These are phyloP conservation scores for Eidolon dupreanum DNA, from an alignment of 2,797 vertebrate species.

Conservation along the genomic window DNA sequence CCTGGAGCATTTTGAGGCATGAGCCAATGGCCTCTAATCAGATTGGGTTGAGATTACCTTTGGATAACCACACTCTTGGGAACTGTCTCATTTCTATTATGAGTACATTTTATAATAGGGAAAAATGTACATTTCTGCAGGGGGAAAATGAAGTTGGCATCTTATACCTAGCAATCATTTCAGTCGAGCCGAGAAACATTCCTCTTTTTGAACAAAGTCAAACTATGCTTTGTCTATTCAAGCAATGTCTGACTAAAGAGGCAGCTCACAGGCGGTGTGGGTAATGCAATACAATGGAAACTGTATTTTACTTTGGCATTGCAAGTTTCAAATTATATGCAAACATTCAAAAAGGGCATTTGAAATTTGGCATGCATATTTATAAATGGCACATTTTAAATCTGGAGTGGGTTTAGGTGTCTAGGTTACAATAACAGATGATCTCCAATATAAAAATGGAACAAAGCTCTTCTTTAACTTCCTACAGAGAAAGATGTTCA, in stretches of 20 bases:
- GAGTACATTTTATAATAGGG: slow-evolving; percentile 80
- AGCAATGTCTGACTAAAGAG: slow-evolving; percentile 62
- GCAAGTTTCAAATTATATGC: slow-evolving; percentile 67
- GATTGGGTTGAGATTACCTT: slow-evolving; percentile 83
- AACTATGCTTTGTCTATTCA: slow-evolving; percentile 43
- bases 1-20: slow-evolving; percentile 82
- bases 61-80: slow-evolving; percentile 83
- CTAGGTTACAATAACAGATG: slow-evolving; percentile 68
- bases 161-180: slow-evolving; percentile 79
- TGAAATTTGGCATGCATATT: slow-evolving; percentile 56
- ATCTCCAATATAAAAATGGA: slow-evolving; percentile 61
- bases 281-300: slow-evolving; percentile 48
- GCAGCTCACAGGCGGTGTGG: background rate
- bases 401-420: slow-evolving; percentile 70
- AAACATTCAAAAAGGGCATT: slow-evolving; percentile 68
- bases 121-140: slow-evolving; percentile 78
- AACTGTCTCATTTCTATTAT: slow-evolving; percentile 82
- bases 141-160: slow-evolving; percentile 78
- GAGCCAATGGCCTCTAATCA: slow-evolving; percentile 82
- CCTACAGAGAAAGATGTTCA: slow-evolving; percentile 61
- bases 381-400: slow-evolving; percentile 68
- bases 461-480: slow-evolving; percentile 69
- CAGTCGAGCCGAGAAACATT: slow-evolving; percentile 67
- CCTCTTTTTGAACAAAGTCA: slow-evolving; percentile 69
- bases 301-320: slow-evolving; percentile 57